A percentile compares a stretch with the other conserved stretches of the same genome.
These are phyloP conservation scores for Temnothorax longispinosus DNA, from an alignment of 1,140 invertebrate genomes.

Conservation along the genomic window DNA sequence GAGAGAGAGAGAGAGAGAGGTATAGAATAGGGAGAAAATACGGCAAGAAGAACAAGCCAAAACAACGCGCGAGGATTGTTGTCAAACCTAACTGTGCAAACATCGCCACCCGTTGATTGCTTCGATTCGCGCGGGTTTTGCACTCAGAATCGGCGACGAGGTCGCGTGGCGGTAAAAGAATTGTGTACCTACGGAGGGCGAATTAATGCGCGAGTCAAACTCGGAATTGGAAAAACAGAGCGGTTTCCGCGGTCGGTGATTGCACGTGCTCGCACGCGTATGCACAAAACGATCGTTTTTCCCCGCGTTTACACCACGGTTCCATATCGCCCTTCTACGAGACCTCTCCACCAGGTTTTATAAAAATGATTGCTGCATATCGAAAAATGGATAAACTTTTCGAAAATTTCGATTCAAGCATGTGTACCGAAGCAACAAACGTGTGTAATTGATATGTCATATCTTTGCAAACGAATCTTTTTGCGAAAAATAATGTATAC, in stretches of 20 bases:
- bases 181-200: slow-evolving; percentile 70
- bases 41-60: slow-evolving; percentile 27
- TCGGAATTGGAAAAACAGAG: slow-evolving; percentile 64
- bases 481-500: background rate
- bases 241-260: slow-evolving; percentile 54
- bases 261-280: slow-evolving; percentile 41
- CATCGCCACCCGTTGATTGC: slow-evolving; percentile 78
- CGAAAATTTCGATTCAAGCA: slow-evolving; percentile 2
- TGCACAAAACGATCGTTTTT: slow-evolving; percentile 27
- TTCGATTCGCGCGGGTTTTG: slow-evolving; percentile 74
- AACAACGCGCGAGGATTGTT: slow-evolving; percentile 69
- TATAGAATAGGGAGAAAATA: slow-evolving; percentile 33
- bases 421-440: background rate
- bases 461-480: background rate
- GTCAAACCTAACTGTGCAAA: slow-evolving; percentile 77
- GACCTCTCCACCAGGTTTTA: background rate
- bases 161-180: slow-evolving; percentile 55
- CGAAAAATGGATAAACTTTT: background rate
- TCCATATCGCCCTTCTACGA: background rate
- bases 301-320: slow-evolving; percentile 9
- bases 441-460: background rate
- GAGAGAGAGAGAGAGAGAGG: slow-evolving; percentile 36
- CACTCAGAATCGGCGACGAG: slow-evolving; percentile 67
- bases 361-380: background rate
- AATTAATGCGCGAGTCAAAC: slow-evolving; percentile 71